Evolutionary conservation across 2,113 vertebrate genomes (phyloP), one percentile per base, ranked within the genome.

Genomic region (Haemorhous mexicanus): DNA sequence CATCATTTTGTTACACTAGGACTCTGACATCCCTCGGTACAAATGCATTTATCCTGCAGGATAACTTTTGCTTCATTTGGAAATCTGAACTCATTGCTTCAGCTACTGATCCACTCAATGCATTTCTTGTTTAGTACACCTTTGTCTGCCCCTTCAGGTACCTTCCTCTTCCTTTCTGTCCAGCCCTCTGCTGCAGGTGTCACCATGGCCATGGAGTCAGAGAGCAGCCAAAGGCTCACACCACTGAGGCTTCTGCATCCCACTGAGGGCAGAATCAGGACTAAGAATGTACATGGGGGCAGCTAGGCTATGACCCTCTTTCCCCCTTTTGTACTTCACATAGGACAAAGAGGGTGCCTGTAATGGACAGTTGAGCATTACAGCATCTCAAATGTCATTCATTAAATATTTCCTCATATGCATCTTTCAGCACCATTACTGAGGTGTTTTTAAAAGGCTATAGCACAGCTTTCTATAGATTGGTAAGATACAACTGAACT

Each of bases 11-110:
- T 53, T n/a, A 30, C 1, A 0, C 53, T 68, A 83, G 32, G 16
- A 39, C 14, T 69, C 39, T 55, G 53, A 6, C 59, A 39, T 47
- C 16, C 7, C 20, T 68, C 0, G 0, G 18, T 39, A 50, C 8
- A 39, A 80, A 24, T 43, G 30, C 20, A 24, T 72, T 82, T 55
- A 35, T 83, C 12, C 39, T 50, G 32, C 6, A 47, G 28, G n/a
- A n/a, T 50, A 35, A 56, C 18, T 69, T 86, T 72, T 80, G 14
- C 12, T 64, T 74, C 27, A 30, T 63, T 69, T 73, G 39, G 28
- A 81, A 78, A 73, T 46, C 11, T 2, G 1, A 41, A 46, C 6
- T 73, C 59, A 3, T 83, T 64, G 15, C 24, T 85, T 76, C 44
- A 64, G 13, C 67, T 61, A 14, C 24, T 28, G 9, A 56, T 73